Conservation (phyloP, 2,113 vertebrate genomes). For the Brachyhypopomus gauderio region DNA sequence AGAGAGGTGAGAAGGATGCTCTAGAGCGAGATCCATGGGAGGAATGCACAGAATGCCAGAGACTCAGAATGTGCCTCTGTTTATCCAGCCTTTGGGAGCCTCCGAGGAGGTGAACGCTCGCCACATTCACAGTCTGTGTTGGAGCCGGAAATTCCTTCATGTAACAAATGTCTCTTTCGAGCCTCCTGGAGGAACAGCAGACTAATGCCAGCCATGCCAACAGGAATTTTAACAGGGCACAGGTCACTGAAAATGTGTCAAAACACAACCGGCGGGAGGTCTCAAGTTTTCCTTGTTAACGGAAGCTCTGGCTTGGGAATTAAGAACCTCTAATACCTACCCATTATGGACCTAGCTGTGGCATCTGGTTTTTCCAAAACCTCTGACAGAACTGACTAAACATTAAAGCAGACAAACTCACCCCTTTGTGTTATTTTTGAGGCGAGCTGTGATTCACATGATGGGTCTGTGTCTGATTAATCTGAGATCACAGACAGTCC, state of each 20-base stretch:
- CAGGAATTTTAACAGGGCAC: slow-evolving; percentile 10
- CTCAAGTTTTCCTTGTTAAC: neutral
- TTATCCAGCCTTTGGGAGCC: slow-evolving; percentile 34
- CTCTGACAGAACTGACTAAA: neutral
- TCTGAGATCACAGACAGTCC: neutral
- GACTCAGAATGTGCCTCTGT: slow-evolving; percentile 39
- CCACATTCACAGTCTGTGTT: slow-evolving; percentile 34
- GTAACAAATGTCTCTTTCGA: slow-evolving; percentile 28
- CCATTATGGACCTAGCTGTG: slow-evolving; percentile 19
- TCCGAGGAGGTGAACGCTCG: slow-evolving; percentile 18
- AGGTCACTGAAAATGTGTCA: slow-evolving; percentile 33
- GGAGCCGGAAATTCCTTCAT: slow-evolving; percentile 39
- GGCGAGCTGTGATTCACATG: neutral
- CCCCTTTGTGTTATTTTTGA: neutral
- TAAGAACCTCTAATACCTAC: neutral
- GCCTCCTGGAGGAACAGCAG: slow-evolving; percentile 25
- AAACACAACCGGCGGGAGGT: slow-evolving; percentile 25
- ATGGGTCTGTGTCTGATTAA: neutral
- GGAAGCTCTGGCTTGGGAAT: slow-evolving; percentile 1
- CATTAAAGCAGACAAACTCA: slow-evolving; percentile 7
- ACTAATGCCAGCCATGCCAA: slow-evolving; percentile 23
- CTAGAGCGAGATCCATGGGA: slow-evolving; percentile 25
- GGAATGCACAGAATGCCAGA: slow-evolving; percentile 51
- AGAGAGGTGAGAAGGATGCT: slow-evolving; percentile 30
- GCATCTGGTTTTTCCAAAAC: neutral